Evolutionary conservation across 1,140 invertebrate genomes (phyloP).

Genomic region (Drosophila mojavensis): DNA sequence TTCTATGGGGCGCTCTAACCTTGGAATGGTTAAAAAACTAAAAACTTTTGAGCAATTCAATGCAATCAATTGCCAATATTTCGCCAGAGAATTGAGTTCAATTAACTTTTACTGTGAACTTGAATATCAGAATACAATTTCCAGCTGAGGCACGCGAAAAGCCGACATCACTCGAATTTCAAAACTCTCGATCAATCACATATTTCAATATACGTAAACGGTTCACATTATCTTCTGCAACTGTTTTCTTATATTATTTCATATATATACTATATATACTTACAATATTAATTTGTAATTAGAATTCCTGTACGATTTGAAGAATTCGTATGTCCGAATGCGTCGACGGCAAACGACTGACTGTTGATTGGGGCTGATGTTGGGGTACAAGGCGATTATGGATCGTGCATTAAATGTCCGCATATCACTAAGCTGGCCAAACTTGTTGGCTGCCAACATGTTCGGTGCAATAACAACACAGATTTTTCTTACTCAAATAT

Average conservation of each 20-base stretch:
- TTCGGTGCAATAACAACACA: conserved; percentile 45
- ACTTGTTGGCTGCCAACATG: conserved; percentile 62
- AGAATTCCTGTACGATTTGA: conserved; percentile 16
- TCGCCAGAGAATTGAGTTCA: conserved; percentile 60
- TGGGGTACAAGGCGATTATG: conserved; percentile 41
- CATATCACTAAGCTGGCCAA: conserved; percentile 13
- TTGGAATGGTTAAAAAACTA: conserved; percentile 25
- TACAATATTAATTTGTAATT: conserved; percentile 21
- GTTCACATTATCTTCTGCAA: too few species aligned
- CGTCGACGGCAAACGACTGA: conserved; percentile 49
- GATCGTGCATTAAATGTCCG: conserved; percentile 27
- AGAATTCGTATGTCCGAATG: conserved; percentile 42
- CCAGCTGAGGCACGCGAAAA: conserved; percentile 46
- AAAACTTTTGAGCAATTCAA: not conserved
- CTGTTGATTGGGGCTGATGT: conserved; percentile 29
- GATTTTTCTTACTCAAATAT: conserved; percentile 6
- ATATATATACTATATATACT: conserved; percentile 38
- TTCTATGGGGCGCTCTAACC: conserved; percentile 28
- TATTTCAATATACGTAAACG: too few species aligned
- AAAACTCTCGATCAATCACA: conserved; percentile 3
- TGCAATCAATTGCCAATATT: conserved; percentile 41
- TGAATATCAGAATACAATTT: conserved; percentile 20
- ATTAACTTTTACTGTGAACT: conserved; percentile 68
- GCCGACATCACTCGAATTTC: conserved; percentile 20
- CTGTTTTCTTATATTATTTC: too few species aligned